Evolutionary conservation across 23 tunicate species (phyloP).

Genomic region (Clavelina lepadiformis): DNA sequence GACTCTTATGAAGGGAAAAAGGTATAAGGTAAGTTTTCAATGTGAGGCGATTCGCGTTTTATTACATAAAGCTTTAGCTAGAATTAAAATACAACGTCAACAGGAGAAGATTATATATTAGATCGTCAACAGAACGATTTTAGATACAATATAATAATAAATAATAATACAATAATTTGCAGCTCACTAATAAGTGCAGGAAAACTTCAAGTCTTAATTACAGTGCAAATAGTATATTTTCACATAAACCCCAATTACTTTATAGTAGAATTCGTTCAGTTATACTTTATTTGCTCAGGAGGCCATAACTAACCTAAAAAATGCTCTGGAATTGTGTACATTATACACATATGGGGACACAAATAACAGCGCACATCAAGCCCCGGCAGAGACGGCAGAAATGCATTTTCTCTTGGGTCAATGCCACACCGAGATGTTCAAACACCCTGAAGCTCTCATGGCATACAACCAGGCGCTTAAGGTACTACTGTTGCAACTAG

Average conservation of each 20-base stretch:
- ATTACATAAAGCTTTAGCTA: background rate
- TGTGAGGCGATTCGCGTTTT: background rate
- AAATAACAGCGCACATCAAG: background rate
- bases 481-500: too few relatives aligned
- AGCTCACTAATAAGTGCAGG: background rate
- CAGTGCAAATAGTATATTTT: too few relatives aligned
- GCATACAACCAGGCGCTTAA: constrained; percentile 76
- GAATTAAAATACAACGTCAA: background rate
- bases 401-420: constrained; percentile 80
- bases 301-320: constrained; percentile 51
- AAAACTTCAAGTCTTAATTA: too few relatives aligned
- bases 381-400: constrained; percentile 42
- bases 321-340: constrained; percentile 46
- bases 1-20: constrained; percentile 79
- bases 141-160: too few relatives aligned
- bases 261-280: too few relatives aligned
- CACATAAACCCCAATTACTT: too few relatives aligned
- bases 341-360: constrained; percentile 23
- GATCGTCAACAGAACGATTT: too few relatives aligned
- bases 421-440: constrained; percentile 47
- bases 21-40: constrained; percentile 41
- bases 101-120: too few relatives aligned
- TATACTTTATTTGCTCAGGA: too few relatives aligned
- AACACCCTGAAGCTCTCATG: constrained; percentile 43
- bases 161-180: too few relatives aligned